Conservation (phyloP, 2,888 invertebrate genomes). For the Pollenia labialis region DNA sequence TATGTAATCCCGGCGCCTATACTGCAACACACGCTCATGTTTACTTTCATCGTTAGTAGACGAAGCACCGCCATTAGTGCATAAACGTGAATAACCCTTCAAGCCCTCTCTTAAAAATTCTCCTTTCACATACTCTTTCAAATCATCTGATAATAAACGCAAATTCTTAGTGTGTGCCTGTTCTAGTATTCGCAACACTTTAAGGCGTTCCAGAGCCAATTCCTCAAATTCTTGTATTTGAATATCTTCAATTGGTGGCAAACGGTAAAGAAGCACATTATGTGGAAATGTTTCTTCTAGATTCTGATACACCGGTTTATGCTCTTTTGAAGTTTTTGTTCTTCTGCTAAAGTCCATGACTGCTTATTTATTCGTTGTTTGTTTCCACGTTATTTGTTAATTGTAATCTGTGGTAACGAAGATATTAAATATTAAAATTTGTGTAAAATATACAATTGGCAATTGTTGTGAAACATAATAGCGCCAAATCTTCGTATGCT, state of each 20-base stretch:
- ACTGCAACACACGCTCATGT: conserved; percentile 87
- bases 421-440: too few species aligned
- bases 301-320: conserved; percentile 82
- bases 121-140: conserved; percentile 87
- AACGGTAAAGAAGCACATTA: conserved; percentile 91
- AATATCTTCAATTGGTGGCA: conserved; percentile 90
- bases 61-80: conserved; percentile 83
- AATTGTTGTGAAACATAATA: too few species aligned
- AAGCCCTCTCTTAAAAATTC: conserved; percentile 89
- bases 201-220: conserved; percentile 91
- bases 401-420: too few species aligned
- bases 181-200: conserved; percentile 89
- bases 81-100: conserved; percentile 87
- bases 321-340: conserved; percentile 75
- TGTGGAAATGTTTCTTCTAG: conserved; percentile 87
- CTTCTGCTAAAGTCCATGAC: conserved; percentile 80
- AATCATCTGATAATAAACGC: conserved; percentile 88
- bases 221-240: conserved; percentile 94
- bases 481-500: too few species aligned
- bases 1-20: conserved; percentile 91
- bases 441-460: too few species aligned
- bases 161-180: conserved; percentile 88
- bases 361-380: neutral
- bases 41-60: conserved; percentile 77
- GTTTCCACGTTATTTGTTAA: too few species aligned